Conservation (phyloP, 2,797 vertebrate species). For the Novumbra hubbsi region DNA sequence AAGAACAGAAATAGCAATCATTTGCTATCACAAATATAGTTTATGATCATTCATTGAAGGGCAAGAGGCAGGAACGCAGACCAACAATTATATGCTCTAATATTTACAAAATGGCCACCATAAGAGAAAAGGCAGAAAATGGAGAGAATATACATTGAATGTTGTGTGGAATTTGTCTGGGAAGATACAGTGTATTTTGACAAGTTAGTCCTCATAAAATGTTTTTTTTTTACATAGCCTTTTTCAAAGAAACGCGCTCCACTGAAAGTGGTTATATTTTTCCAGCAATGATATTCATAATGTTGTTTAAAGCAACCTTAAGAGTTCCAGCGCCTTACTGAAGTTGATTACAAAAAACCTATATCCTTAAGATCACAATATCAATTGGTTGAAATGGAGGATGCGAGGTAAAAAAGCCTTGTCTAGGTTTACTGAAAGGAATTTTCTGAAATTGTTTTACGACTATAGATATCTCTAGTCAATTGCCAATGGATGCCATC, state of each 20-base stretch:
- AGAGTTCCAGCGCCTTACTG: background rate
- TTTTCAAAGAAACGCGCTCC: slow-evolving; percentile 14
- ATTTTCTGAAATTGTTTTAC: slow-evolving; percentile 4
- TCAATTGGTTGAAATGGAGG: slow-evolving; percentile 4
- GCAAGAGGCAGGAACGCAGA: slow-evolving; percentile 37
- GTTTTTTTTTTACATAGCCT: background rate
- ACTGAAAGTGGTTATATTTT: slow-evolving; percentile 30
- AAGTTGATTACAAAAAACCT: slow-evolving; percentile 1
- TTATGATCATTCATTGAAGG: slow-evolving; percentile 18
- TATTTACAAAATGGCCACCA: slow-evolving; percentile 76
- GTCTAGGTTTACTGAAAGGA: slow-evolving; percentile 17
- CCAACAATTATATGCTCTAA: slow-evolving; percentile 47
- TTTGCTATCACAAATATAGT: background rate
- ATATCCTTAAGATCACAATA: slow-evolving; percentile 11
- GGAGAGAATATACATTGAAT: slow-evolving; percentile 52
- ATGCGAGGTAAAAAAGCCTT: slow-evolving; percentile 32
- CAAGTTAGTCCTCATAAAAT: slow-evolving; percentile 16
- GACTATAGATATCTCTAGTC: slow-evolving; percentile 3
- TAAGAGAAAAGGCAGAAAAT: slow-evolving; percentile 61
- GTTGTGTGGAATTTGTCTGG: slow-evolving; percentile 26
- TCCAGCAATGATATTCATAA: background rate
- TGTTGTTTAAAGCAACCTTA: slow-evolving; percentile 12
- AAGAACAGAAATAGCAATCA: background rate
- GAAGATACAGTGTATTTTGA: no score
- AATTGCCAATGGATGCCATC: slow-evolving; percentile 23